These are phyloP conservation scores for Masticophis lateralis DNA, from an alignment of 2,797 vertebrate species.

Conservation along the genomic window DNA sequence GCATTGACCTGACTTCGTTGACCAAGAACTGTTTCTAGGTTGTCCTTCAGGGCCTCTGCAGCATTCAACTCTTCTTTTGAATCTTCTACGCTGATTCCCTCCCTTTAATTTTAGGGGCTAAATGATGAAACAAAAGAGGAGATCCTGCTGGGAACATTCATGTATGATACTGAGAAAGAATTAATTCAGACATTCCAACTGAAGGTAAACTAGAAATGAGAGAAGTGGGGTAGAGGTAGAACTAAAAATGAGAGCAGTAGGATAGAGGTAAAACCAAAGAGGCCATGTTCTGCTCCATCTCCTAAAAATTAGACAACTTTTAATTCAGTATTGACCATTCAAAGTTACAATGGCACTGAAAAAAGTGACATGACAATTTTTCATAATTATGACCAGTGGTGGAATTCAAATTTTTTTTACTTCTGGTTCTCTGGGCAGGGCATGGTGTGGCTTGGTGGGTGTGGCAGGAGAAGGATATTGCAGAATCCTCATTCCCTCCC, in stretches of 20 bases:
- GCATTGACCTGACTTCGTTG: not conserved
- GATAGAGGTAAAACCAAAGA: not conserved
- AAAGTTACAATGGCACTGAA: not conserved
- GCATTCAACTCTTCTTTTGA: not conserved
- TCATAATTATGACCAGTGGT: not conserved
- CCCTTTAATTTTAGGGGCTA: constrained; percentile 26
- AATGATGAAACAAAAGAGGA: constrained; percentile 15
- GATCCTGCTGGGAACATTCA: constrained; percentile 22
- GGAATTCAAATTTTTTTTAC: too few relatives aligned
- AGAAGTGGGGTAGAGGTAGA: not conserved
- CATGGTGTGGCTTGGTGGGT: too few relatives aligned
- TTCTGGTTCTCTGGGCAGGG: too few relatives aligned
- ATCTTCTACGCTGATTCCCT: not conserved
- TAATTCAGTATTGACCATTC: not conserved
- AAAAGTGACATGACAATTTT: not conserved
- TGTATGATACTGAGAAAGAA: constrained; percentile 53
- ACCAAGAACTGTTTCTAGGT: not conserved
- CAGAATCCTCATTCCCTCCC: too few relatives aligned
- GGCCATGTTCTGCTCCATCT: not conserved
- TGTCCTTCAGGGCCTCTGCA: not conserved
- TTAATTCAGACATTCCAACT: constrained; percentile 60
- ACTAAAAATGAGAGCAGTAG: not conserved
- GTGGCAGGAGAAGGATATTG: too few relatives aligned
- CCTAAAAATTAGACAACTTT: not conserved
- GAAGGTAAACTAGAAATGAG: constrained; percentile 50